Evolutionary conservation across 1,140 invertebrate genomes (phyloP).

Genomic region (Sweltsa coloradensis): DNA sequence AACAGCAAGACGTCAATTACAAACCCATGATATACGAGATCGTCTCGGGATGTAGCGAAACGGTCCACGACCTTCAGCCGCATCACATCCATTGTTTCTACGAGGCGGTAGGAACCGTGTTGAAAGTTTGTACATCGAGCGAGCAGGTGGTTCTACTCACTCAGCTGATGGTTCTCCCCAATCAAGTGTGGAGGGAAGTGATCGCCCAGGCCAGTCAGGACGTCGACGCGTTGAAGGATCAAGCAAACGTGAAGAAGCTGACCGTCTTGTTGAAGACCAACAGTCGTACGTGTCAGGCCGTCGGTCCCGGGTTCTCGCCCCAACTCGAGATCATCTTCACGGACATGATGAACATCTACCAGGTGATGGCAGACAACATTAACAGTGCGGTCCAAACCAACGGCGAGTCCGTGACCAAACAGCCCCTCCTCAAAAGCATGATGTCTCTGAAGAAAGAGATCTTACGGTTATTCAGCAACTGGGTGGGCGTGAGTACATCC

Average conservation of each 20-base stretch:
- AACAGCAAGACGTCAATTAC: conserved; percentile 88
- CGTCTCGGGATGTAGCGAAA: conserved; percentile 85
- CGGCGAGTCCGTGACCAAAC: conserved; percentile 92
- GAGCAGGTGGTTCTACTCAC: conserved; percentile 84
- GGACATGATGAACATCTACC: conserved; percentile 99
- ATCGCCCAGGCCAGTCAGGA: conserved; percentile 93
- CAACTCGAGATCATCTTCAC: conserved; percentile 90
- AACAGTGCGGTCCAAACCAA: conserved; percentile 88
- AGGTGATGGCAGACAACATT: conserved; percentile 98
- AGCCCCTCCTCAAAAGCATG: conserved; percentile 96
- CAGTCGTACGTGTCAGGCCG: conserved; percentile 91
- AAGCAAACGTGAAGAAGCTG: conserved; percentile 92
- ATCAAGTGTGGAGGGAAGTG: conserved; percentile 98
- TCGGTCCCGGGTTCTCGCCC: conserved; percentile 76
- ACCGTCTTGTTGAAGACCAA: conserved; percentile 98
- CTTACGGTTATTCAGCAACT: conserved; percentile 91
- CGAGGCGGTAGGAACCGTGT: conserved; percentile 99
- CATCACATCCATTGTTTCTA: conserved; percentile 99
- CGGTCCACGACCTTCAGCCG: conserved; percentile 96
- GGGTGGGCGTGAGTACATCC: conserved; percentile 81
- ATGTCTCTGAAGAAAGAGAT: conserved; percentile 98
- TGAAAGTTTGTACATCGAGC: conserved; percentile 84
- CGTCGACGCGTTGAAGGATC: conserved; percentile 91
- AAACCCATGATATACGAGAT: conserved; percentile 99
- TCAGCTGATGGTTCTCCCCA: conserved; percentile 94